Evolutionary conservation across 2,888 invertebrate species (phyloP).

Genomic region (Hydroisotoma schaefferi): DNA sequence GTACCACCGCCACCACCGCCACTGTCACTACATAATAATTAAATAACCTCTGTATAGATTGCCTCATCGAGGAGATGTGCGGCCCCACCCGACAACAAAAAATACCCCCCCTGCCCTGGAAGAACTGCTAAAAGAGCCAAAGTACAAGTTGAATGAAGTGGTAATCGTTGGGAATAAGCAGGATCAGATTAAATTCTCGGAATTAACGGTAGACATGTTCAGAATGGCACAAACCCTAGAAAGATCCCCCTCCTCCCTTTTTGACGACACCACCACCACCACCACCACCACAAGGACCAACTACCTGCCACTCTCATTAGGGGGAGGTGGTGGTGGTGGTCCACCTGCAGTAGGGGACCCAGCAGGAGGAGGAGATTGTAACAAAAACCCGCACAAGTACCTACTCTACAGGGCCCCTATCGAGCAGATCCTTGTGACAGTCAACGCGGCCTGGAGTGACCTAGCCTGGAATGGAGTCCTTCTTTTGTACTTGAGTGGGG

Average conservation of each 20-base stretch:
- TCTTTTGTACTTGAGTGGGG: slow-evolving; percentile 88
- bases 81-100: slow-evolving; percentile 6
- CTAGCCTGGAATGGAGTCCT: slow-evolving; percentile 86
- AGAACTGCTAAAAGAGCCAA: not conserved
- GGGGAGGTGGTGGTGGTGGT: slow-evolving; percentile 7
- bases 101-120: slow-evolving; percentile 2
- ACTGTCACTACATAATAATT: not conserved
- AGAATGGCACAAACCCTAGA: slow-evolving; percentile 93
- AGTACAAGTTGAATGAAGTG: slow-evolving; percentile 77
- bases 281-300: not conserved
- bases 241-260: slow-evolving; percentile 83
- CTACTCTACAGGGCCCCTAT: slow-evolving; percentile 91
- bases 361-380: not conserved
- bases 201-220: slow-evolving; percentile 96
- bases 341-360: not conserved
- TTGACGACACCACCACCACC: slow-evolving; percentile 67
- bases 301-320: not conserved
- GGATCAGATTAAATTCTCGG: slow-evolving; percentile 94
- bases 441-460: slow-evolving; percentile 87
- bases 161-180: slow-evolving; percentile 88
- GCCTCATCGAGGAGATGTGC: slow-evolving; percentile 6
- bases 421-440: slow-evolving; percentile 87
- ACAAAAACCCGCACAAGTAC: slow-evolving; percentile 88
- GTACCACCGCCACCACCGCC: not conserved
- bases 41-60: slow-evolving; percentile 3